A percentile compares a stretch with the other conserved stretches of the same genome.
Evolutionary conservation across 2,113 vertebrate species (phyloP).

Genomic region (Brachionichthys hirsutus): DNA sequence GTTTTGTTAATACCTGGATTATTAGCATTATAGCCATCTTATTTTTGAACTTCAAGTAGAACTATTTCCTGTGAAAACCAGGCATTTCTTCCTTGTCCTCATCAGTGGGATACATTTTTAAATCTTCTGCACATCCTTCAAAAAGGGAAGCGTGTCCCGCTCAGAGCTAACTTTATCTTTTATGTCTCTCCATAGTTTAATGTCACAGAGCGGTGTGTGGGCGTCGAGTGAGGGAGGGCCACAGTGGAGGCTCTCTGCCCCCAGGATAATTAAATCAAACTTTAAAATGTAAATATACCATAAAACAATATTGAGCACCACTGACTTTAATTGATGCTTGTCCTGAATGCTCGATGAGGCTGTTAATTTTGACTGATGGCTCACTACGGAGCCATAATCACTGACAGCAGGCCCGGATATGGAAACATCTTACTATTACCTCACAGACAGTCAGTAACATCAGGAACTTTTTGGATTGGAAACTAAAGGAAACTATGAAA

Average conservation of each 20-base stretch:
- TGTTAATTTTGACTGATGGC: conserved; percentile 73
- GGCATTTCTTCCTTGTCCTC: no score
- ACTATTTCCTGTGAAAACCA: no score
- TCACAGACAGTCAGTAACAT: conserved; percentile 1
- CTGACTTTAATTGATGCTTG: conserved; percentile 70
- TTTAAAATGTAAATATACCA: conserved; percentile 78
- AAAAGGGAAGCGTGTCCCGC: conserved; percentile 12
- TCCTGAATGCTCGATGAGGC: conserved; percentile 62
- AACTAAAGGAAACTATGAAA: conserved; percentile 3
- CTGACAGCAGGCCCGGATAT: conserved; percentile 40
- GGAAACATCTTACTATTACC: conserved; percentile 12
- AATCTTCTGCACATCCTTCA: not conserved
- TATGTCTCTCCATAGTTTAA: conserved; percentile 49
- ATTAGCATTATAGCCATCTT: no score
- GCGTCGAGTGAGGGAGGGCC: conserved; percentile 51
- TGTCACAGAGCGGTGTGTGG: conserved; percentile 47
- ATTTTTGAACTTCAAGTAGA: no score
- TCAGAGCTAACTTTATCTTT: conserved; percentile 42
- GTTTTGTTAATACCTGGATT: no score
- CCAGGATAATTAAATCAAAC: conserved; percentile 72
- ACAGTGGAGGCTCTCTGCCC: conserved; percentile 46
- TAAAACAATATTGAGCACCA: conserved; percentile 75
- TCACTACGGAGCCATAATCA: conserved; percentile 45
- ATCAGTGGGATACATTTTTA: no score
- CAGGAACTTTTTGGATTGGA: not conserved